Conservation (phyloP, 2,797 vertebrate species). For the Pagetopsis macropterus region DNA sequence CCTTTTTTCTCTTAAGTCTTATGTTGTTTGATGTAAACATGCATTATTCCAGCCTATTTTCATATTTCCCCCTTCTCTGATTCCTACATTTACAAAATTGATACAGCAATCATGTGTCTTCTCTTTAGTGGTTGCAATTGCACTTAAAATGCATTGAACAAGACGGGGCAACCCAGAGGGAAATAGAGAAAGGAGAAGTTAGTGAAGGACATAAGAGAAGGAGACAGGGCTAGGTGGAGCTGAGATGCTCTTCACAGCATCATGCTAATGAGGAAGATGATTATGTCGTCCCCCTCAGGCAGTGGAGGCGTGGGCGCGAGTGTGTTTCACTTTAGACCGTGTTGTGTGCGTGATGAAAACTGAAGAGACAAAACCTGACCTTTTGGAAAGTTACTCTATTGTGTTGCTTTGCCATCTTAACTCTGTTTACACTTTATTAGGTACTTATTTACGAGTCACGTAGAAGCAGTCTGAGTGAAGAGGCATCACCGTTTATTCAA, state of each 20-base stretch:
- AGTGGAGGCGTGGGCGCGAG: conserved; percentile 50
- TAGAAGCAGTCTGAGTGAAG: conserved; percentile 22
- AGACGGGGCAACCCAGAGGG: not conserved
- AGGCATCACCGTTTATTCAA: conserved; percentile 23
- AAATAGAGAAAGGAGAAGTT: conserved; percentile 21
- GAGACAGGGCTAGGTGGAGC: conserved; percentile 57
- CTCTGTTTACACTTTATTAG: conserved; percentile 28
- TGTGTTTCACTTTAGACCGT: conserved; percentile 46
- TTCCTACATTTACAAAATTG: conserved; percentile 6
- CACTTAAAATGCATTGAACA: conserved; percentile 14
- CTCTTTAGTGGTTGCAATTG: conserved; percentile 19
- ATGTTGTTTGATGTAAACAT: conserved; percentile 11
- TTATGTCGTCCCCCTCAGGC: conserved; percentile 61
- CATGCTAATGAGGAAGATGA: conserved; percentile 75
- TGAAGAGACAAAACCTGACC: not conserved
- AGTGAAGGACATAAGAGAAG: conserved; percentile 47
- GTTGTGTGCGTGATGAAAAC: conserved; percentile 14
- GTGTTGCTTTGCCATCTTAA: conserved; percentile 20
- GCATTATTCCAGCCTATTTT: not conserved
- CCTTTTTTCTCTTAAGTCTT: conserved; percentile 13
- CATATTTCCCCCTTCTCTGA: not conserved
- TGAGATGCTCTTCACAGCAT: conserved; percentile 65
- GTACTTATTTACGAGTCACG: conserved; percentile 37
- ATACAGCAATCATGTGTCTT: not conserved
- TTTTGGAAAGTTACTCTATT: conserved; percentile 21